Base-by-base conservation (phyloP, 2,797 vertebrate species). In the Platalea minor region DNA sequence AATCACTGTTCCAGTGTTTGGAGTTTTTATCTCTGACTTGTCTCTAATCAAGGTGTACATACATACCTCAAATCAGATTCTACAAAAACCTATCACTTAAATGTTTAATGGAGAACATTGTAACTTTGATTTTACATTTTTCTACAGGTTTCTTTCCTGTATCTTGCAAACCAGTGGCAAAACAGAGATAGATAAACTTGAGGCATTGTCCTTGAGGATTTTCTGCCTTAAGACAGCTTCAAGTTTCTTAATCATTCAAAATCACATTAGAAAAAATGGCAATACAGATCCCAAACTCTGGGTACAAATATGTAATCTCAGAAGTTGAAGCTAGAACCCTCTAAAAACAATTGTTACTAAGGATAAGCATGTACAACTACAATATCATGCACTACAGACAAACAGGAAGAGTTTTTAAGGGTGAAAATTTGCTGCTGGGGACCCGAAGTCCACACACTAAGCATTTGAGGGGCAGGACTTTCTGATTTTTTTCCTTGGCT, bases 291-390 rank as follows among this genome's bases (percentile, higher is more conserved):
- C 13, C n/a, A 75, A 31, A 73, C 6, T 45, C 37, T 50, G n/a
- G 48, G 11, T 16, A 72, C 9, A 76, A 81, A 78, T 33, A 78
- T 0, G 1, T 21, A 39, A n/a, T 17, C 35, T 61, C 43, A n/a
- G 24, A 61, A 50, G 8, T 7, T 82, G 59, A 91, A 70, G 28
- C 6, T 57, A 75, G 23, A 82, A 15, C 12, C 19, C 26, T 53
- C 10, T 74, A 56, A 90, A 87, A 93, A 9, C 4, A 78, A 29
- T 2, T 1, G 1, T 31, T 61, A 17, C 11, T 75, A 72, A 37
- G 19, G 59, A 48, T 33, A 70, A 91, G 24, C 33, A 67, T 0
- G 0, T 54, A 10, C 11, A 78, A 45, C 18, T n/a, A 67, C 7
- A 5, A 68, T 72, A 72, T 9, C 11, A 9, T 17, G 33, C 14